phyloP scores from a whole-genome alignment of 2,113 vertebrate species.

The Oreocharis arfaki region DNA sequence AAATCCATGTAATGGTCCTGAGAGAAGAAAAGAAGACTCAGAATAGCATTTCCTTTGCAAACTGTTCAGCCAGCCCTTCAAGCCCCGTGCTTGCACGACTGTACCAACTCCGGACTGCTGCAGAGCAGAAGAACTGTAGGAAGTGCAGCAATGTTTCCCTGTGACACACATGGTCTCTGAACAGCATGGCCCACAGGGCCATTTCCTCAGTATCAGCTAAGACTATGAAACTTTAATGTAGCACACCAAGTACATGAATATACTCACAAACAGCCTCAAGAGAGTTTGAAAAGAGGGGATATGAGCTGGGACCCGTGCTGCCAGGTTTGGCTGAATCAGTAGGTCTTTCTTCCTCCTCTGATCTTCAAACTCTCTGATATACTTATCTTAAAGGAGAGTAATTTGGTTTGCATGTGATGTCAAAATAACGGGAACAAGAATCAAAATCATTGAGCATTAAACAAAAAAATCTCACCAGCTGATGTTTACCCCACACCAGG shows the following conservation, averaged over 20 bases:
- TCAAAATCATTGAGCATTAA: not conserved
- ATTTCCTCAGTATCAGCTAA: not conserved
- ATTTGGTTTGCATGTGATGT: not conserved
- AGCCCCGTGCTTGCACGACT: not conserved
- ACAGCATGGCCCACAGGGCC: rapidly evolving
- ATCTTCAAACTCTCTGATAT: not conserved
- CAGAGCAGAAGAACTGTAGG: not conserved
- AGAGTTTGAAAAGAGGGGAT: not conserved
- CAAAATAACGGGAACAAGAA: not conserved
- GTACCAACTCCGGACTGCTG: rapidly evolving
- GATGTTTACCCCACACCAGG: slow-evolving; percentile 36
- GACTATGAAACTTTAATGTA: not conserved
- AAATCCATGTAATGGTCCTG: not conserved
- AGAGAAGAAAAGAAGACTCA: not conserved
- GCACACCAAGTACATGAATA: not conserved
- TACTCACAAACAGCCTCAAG: not conserved
- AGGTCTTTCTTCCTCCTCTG: not conserved
- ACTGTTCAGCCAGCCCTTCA: not conserved
- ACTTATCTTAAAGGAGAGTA: not conserved
- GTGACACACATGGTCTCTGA: not conserved
- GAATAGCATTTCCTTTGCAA: not conserved
- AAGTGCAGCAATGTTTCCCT: not conserved
- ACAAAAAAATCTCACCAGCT: not conserved
- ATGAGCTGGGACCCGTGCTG: not conserved
- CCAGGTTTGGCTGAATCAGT: not conserved